Evolutionary conservation across 1,140 invertebrate genomes (phyloP).

Genomic region (Paraescarpia echinospica): DNA sequence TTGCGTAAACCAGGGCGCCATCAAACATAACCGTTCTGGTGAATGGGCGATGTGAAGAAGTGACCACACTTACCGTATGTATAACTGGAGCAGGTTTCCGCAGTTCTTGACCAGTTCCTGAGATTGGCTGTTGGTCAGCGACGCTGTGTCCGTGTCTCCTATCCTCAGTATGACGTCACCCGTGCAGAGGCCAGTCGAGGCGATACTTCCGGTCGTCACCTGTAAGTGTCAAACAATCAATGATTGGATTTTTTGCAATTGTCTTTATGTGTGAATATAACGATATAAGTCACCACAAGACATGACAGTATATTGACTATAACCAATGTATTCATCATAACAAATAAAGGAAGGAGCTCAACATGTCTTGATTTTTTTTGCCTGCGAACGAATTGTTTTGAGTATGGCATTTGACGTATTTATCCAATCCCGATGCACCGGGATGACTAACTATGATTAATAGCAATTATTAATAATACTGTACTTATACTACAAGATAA

Average conservation of each 20-base stretch:
- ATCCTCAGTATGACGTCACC: constrained; percentile 90
- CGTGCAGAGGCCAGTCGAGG: constrained; percentile 63
- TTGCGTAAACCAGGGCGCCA: no score
- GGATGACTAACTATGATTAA: neutral
- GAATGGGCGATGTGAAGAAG: no score
- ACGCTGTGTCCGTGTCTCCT: constrained; percentile 81
- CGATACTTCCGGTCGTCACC: constrained; percentile 53
- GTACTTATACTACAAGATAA: no score
- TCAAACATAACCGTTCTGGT: no score
- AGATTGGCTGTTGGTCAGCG: constrained; percentile 85
- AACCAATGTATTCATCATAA: neutral
- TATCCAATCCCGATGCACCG: neutral
- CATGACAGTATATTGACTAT: neutral
- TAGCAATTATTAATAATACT: no score
- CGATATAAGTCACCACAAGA: neutral
- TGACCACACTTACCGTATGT: constrained; percentile 13
- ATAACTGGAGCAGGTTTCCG: constrained; percentile 52
- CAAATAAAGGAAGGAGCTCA: neutral
- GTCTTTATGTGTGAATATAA: neutral
- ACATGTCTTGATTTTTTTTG: no score
- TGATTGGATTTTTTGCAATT: neutral
- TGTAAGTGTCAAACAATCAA: constrained; percentile 25
- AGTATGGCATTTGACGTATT: neutral
- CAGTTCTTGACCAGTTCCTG: constrained; percentile 84
- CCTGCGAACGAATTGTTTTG: neutral